phyloP scores from a whole-genome alignment of 2,113 vertebrate genomes.

The Myotis lucifugus region DNA sequence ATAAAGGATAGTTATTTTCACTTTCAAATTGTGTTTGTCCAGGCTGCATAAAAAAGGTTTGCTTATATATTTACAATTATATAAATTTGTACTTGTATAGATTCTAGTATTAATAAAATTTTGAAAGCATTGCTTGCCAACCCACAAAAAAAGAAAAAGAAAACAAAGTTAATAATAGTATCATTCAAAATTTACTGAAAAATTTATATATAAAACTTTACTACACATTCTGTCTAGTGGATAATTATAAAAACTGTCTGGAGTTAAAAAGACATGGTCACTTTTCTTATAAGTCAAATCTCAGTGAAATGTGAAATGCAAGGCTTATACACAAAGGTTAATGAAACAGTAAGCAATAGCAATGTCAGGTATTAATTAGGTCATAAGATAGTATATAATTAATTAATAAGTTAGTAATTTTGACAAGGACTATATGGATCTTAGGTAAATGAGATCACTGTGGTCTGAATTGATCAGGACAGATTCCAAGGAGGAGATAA shows the following conservation, averaged over 20 bases:
- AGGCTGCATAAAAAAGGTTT: background rate
- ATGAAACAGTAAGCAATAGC: background rate
- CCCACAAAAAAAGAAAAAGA: background rate
- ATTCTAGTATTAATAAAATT: background rate
- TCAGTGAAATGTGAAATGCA: background rate
- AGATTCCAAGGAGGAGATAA: background rate
- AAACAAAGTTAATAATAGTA: background rate
- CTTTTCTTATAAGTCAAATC: background rate
- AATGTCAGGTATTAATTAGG: background rate
- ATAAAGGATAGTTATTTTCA: background rate
- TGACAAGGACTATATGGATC: background rate
- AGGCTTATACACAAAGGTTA: background rate
- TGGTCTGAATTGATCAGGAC: background rate
- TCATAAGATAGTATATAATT: background rate
- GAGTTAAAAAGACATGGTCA: background rate
- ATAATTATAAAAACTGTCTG: background rate
- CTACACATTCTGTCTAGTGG: background rate
- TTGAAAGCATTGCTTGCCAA: background rate
- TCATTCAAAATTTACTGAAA: background rate
- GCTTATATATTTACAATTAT: background rate
- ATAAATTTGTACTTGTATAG: background rate
- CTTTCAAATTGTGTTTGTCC: background rate
- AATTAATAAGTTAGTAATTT: slow-evolving; percentile 17
- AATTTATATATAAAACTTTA: background rate
- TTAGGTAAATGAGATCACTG: background rate